These are phyloP conservation scores for Oceanodroma leucorhoa DNA, from an alignment of 2,797 vertebrate species.

Conservation along the genomic window DNA sequence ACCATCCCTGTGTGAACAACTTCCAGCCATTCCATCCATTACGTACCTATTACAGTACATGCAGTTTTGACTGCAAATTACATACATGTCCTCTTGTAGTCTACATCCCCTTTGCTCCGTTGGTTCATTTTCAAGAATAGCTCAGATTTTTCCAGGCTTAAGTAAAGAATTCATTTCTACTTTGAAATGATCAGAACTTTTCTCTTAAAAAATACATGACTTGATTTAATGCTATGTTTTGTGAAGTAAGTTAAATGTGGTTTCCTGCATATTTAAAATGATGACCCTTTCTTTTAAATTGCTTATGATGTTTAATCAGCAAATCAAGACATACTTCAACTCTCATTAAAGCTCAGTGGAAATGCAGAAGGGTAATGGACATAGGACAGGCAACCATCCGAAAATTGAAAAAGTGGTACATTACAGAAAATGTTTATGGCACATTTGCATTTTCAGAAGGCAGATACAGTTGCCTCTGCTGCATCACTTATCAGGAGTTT, in stretches of 20 bases:
- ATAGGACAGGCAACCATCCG: slow-evolving; percentile 17
- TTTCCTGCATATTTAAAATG: slow-evolving; percentile 18
- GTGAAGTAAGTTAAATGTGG: not conserved
- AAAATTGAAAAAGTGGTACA: slow-evolving; percentile 15
- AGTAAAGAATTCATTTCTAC: slow-evolving; percentile 28
- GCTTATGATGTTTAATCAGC: slow-evolving; percentile 34
- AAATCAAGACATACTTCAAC: slow-evolving; percentile 42
- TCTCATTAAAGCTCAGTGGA: slow-evolving; percentile 51
- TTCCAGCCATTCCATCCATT: not conserved
- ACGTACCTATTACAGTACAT: not conserved
- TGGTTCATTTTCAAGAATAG: slow-evolving; percentile 20
- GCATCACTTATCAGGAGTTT: slow-evolving; percentile 21
- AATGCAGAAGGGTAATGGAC: slow-evolving; percentile 8
- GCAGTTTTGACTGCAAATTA: slow-evolving; percentile 1
- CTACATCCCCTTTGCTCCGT: not conserved
- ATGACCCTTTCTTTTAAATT: slow-evolving; percentile 34
- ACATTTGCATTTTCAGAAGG: slow-evolving; percentile 50
- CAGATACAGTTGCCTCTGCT: slow-evolving; percentile 3
- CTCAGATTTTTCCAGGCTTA: slow-evolving; percentile 18
- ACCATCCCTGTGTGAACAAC: not conserved
- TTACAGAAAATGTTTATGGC: slow-evolving; percentile 42
- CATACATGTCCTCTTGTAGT: not conserved
- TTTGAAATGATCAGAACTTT: not conserved
- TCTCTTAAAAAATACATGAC: not conserved
- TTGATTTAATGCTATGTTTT: not conserved